These are phyloP conservation scores for Prionailurus bengalensis DNA, from an alignment of 2,113 vertebrate species.

Conservation along the genomic window DNA sequence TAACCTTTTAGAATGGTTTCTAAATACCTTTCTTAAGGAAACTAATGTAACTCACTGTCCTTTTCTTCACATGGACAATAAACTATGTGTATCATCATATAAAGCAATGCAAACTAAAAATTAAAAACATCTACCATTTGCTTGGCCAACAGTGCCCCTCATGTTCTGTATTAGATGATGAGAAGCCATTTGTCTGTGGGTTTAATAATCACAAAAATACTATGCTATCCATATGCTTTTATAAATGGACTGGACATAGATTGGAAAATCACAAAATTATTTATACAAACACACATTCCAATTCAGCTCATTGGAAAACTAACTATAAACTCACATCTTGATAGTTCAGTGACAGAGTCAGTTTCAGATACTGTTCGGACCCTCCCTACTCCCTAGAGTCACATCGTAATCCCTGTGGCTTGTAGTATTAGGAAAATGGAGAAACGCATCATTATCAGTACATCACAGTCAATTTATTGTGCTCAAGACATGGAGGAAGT, in stretches of 20 bases:
- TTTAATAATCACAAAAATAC: neutral
- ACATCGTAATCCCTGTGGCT: neutral
- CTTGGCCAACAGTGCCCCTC: neutral
- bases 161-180: neutral
- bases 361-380: neutral
- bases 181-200: neutral
- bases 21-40: neutral
- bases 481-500: neutral
- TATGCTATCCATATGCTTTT: neutral
- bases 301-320: neutral
- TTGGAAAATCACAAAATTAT: neutral
- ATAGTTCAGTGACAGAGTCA: neutral
- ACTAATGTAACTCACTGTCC: neutral
- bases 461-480: neutral
- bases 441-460: neutral
- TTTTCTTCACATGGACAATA: neutral
- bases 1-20: rapidly evolving
- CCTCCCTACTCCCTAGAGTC: neutral
- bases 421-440: neutral
- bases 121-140: neutral
- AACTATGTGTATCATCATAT: neutral
- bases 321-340: neutral
- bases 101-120: neutral
- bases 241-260: neutral
- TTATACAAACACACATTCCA: neutral